phyloP scores from a whole-genome alignment of 2,888 invertebrate genomes.

The Physocephala rufipes region DNA sequence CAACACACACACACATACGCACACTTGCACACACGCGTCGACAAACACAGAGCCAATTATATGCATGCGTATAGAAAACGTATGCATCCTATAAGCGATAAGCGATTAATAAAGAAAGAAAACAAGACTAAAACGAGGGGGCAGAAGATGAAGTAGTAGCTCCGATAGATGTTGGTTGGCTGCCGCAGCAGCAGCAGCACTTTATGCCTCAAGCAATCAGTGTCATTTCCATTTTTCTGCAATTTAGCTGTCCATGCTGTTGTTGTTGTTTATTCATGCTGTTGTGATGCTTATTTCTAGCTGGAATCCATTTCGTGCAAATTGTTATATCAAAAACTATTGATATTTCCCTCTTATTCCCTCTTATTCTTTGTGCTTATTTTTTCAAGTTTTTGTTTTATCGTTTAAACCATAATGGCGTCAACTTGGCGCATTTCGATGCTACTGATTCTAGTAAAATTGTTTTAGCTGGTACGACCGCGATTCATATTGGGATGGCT shows the following conservation, averaged over 20 bases:
- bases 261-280: conserved; percentile 12
- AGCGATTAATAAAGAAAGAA: background rate
- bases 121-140: background rate
- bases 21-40: background rate
- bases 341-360: background rate
- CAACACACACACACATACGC: conserved; percentile 12
- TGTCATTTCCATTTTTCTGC: conserved; percentile 44
- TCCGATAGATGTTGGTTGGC: too few species aligned
- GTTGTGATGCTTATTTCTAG: background rate
- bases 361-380: background rate
- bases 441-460: too few species aligned
- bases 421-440: conserved; percentile 31
- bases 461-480: too few species aligned
- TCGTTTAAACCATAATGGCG: conserved; percentile 13
- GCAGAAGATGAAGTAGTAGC: background rate
- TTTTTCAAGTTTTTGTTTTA: background rate
- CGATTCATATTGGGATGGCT: too few species aligned
- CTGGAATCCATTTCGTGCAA: conserved; percentile 9
- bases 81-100: background rate
- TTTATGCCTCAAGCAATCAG: conserved; percentile 37
- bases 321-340: conserved; percentile 13
- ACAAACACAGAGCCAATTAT: conserved; percentile 14
- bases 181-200: conserved; percentile 17
- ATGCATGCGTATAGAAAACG: background rate
- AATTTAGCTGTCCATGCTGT: conserved; percentile 30